Evolutionary conservation across 2,888 invertebrate genomes (phyloP), one percentile per base, ranked within the genome.

Genomic region (Marronus borbonicus): DNA sequence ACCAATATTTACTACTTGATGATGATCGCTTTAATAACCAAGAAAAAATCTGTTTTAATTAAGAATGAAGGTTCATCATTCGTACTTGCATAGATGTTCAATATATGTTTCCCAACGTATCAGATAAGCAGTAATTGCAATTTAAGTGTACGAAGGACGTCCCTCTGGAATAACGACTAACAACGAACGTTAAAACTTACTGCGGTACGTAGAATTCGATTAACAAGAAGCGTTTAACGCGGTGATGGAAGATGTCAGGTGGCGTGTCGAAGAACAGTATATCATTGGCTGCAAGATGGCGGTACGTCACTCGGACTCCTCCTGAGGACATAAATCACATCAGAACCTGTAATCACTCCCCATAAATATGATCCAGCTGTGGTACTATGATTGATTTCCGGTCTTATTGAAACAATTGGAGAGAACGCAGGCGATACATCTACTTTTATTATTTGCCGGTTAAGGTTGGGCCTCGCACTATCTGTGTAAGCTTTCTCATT

Each of bases 361-460:
- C 82, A 81, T 82, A 81, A 82, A 82, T 82, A 82, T 82, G 82
- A 82, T 82, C 82, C 82, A 82, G 82, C 82, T 82, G 81, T 80
- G 82, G 81, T 80, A 78, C 80, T 76, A 77, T 81, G 81, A 81
- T 82, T 82, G 82, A 82, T 82, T 82, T 81, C 81, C 81, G 80
- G 79, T 79, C 81, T 82, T 81, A 82, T 82, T 82, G 82, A 82
- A 82, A 82, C 82, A 80, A 82, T 81, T 76, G 79, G 69, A 76
- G 79, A 69, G 65, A 70, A 55, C 58, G 58, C 52, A 5, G 58
- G 70, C 55, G 36, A 70, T 70, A 55, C 70, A 55, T 70, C 58
- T 69, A 69, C 52, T 69, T 69, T 69, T 69, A 69, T 70, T 58
- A 70, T 70, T 70, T 55, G 70, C 55, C 70, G 50, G 70, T 36